A percentile compares a stretch with the other conserved stretches of the same genome.
phyloP scores from a whole-genome alignment of 64 coral and sea anemone genomes.

The Catalaphyllia jardinei region DNA sequence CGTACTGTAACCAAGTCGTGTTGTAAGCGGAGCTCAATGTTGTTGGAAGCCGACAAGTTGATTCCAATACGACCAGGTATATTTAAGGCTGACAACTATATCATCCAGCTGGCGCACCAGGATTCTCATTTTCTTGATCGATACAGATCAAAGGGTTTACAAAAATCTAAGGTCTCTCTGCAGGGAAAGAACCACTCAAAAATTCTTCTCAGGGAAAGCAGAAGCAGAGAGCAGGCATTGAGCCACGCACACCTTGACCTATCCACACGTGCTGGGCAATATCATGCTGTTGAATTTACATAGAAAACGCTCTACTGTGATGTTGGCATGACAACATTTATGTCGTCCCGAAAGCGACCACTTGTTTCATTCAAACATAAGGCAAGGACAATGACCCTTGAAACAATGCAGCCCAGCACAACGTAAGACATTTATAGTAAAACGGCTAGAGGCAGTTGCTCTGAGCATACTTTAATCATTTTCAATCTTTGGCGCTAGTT shows the following conservation, averaged over 20 bases:
- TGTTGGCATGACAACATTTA: constrained; percentile 11
- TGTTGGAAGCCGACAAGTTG: no score
- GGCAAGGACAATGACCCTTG: background rate
- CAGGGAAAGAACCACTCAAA: background rate
- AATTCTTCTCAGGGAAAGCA: background rate
- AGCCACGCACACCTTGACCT: constrained; percentile 9
- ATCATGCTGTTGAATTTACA: constrained; percentile 16
- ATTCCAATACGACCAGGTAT: no score
- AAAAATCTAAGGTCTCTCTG: background rate
- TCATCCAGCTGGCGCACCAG: constrained; percentile 5
- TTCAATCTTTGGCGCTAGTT: background rate
- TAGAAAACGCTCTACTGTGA: background rate
- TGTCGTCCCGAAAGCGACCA: constrained; percentile 15
- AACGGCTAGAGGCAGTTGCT: background rate
- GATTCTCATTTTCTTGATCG: background rate
- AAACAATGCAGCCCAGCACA: constrained; percentile 12
- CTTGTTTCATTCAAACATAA: constrained; percentile 9
- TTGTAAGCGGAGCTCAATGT: no score
- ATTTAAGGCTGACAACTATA: background rate
- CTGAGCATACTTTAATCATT: background rate
- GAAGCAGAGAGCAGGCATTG: background rate
- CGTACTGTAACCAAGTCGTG: no score
- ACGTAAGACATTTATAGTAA: constrained; percentile 1
- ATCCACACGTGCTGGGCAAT: constrained; percentile 3
- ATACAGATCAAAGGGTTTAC: background rate